Conservation (phyloP, 2,113 vertebrate genomes). For the Guaruba guarouba region DNA sequence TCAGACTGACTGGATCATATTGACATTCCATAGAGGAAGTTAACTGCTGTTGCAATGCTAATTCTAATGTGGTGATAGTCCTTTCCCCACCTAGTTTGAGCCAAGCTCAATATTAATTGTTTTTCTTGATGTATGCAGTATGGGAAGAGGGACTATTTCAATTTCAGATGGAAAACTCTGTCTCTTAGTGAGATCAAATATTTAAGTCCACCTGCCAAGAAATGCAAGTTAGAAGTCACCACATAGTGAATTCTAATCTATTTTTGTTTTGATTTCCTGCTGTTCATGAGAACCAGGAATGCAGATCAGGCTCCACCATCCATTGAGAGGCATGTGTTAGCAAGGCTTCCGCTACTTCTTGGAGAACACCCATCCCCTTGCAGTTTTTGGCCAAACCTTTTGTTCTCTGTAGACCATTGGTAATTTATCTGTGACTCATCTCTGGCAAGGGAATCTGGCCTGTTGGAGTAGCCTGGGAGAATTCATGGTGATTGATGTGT, state of each 20-base stretch:
- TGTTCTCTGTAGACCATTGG: not conserved
- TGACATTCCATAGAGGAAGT: not conserved
- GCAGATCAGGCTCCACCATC: not conserved
- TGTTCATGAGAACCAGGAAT: slow-evolving; percentile 42
- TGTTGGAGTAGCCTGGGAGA: slow-evolving; percentile 34
- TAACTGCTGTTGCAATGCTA: not conserved
- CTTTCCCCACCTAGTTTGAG: not conserved
- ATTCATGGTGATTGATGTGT: slow-evolving; percentile 13
- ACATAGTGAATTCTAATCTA: slow-evolving; percentile 37
- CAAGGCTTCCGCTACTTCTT: slow-evolving; percentile 36
- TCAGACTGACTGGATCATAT: not conserved
- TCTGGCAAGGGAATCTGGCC: slow-evolving; percentile 42
- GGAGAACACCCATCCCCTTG: slow-evolving; percentile 4
- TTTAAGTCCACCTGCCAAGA: slow-evolving; percentile 43
- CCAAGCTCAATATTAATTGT: not conserved
- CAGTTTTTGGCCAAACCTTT: slow-evolving; percentile 41
- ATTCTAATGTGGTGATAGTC: not conserved
- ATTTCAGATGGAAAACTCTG: not conserved
- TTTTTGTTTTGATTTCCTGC: slow-evolving; percentile 56
- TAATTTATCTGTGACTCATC: slow-evolving; percentile 45
- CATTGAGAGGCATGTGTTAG: not conserved
- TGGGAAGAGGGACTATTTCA: not conserved
- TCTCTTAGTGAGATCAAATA: not conserved
- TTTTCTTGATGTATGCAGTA: not conserved
- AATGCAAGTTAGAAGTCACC: slow-evolving; percentile 12